These are phyloP conservation scores for Drosophila kambysellisi DNA, from an alignment of 2,888 invertebrate species.

Conservation along the genomic window DNA sequence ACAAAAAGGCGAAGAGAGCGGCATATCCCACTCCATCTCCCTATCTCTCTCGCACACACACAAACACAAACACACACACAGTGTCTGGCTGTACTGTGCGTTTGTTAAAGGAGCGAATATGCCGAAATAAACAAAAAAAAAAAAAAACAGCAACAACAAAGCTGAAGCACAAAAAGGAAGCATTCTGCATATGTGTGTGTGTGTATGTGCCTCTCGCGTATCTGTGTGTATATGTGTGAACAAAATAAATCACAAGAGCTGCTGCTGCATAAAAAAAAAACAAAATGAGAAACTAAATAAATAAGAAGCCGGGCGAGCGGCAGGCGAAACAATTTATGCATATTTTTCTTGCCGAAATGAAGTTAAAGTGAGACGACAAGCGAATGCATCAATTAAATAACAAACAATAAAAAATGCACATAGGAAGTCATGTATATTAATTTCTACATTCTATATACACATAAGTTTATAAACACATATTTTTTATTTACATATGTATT, in stretches of 20 bases:
- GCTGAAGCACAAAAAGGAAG: constrained; percentile 53
- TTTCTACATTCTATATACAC: background rate
- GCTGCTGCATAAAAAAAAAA: constrained; percentile 24
- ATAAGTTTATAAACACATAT: background rate
- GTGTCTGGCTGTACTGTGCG: constrained; percentile 34
- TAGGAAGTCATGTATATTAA: background rate
- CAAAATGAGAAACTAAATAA: constrained; percentile 48
- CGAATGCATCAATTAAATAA: constrained; percentile 53
- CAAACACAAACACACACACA: background rate
- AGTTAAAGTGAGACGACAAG: constrained; percentile 32
- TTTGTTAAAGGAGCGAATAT: constrained; percentile 49
- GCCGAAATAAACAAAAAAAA: constrained; percentile 55
- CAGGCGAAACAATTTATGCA: constrained; percentile 47
- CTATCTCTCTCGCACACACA: constrained; percentile 6
- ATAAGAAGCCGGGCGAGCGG: constrained; percentile 56
- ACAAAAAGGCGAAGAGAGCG: constrained; percentile 31
- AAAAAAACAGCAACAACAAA: constrained; percentile 42
- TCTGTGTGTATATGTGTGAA: constrained; percentile 34
- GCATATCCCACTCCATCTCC: constrained; percentile 9
- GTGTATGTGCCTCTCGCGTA: constrained; percentile 11
- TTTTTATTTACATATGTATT: constrained; percentile 8
- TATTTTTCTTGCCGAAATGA: constrained; percentile 42
- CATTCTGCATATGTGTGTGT: constrained; percentile 12
- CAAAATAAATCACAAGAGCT: constrained; percentile 64
- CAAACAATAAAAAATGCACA: constrained; percentile 29